Evolutionary conservation across 2,797 vertebrate species (phyloP), one percentile per base, ranked within the genome.

Genomic region (Lithobates sylvaticus): DNA sequence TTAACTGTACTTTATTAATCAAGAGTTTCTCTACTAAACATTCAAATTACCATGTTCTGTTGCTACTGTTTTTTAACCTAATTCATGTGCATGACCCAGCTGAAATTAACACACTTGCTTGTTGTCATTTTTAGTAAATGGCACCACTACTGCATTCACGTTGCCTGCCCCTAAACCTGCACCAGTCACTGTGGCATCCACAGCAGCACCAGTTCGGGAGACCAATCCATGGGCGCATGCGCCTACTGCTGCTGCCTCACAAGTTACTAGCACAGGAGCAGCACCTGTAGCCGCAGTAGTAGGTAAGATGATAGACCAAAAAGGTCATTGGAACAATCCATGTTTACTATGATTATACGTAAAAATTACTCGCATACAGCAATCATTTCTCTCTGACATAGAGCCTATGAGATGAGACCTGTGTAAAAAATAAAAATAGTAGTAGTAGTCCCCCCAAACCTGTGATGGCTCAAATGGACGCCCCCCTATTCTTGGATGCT

Each of bases 221-320:
- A 98, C 98, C 94, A 99, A 99, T 96, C 98, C 98, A 90, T 99
- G 98, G 98, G 97, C 97, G 89, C 95, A 96, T 92, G 93, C 92
- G 93, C 96, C 96, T 88, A 92, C 93, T 89, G 91, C 93, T 65
- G 88, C 85, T 89, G 89, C 88, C 91, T 0, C 89, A 34, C 61
- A 78, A 42, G 29, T 32, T 91, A 78, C 94, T 94, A 93, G 92
- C 90, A 93, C 96, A 95, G 97, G 96, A 97, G 94, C 92, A 32
- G 27, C 64, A 21, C 21, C 81, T 91, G 93, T 91, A 92, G 92
- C 93, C 67, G 0, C 90, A 91, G 89, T 70, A 75, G 0, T 93
- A 87, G 94, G 95, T 95, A 95, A 93, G 98, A 96, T 12, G 21
- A 15, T 13, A 67, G 15, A 47, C 15, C 15, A 13, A 9, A 44